Evolutionary conservation across 1,140 invertebrate genomes (phyloP), one percentile per base, ranked within the genome.

Genomic region (Cotesia vestalis): DNA sequence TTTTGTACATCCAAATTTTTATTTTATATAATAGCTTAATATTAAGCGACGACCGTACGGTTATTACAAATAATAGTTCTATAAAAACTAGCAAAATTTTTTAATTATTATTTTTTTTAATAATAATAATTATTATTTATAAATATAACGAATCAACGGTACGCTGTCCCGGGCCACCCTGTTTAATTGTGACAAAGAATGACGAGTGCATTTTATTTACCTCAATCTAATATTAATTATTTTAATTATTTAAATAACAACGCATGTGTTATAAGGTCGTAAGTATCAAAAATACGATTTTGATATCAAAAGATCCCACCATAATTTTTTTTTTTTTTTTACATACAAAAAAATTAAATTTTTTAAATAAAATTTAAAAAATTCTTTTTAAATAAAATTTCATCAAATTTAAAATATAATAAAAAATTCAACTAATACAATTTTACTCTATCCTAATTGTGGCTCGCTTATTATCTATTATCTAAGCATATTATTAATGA

Each of bases 161-260:
- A 66, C 66, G 73, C 59, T 77, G 75, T 80, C 79, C 83, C 83
- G 81, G 84, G 83, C 83, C 83, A 86, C 84, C 78, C 78, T 77
- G 68, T 73, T 46, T 46, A 76, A 69, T 62, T 73, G 66, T 69
- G 73, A 78, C 73, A 66, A 78, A 78, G 66, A 77, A 61, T 67
- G 66, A 67, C 66, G 53, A 72, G 70, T 72, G 70, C 70, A 72
- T 66, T 66, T 72, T 66, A 14, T 11, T 72, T 53, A 34, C 64
- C 1, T 62, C 4, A 9, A 14, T 69, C 51, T 35, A 61, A 34
- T 20, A 46, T 51, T 27, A 35, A 61, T 61, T 27, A 35, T 8
- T 61, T 34, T 6, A 11, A 61, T 46, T 46, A 46, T 46, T 46
- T 46, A 46, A 57, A 57, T 57, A 57, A 17, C 53, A 57, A 57